Conservation (phyloP, 1,140 invertebrate species). For the Pentalonia nigronervosa region DNA sequence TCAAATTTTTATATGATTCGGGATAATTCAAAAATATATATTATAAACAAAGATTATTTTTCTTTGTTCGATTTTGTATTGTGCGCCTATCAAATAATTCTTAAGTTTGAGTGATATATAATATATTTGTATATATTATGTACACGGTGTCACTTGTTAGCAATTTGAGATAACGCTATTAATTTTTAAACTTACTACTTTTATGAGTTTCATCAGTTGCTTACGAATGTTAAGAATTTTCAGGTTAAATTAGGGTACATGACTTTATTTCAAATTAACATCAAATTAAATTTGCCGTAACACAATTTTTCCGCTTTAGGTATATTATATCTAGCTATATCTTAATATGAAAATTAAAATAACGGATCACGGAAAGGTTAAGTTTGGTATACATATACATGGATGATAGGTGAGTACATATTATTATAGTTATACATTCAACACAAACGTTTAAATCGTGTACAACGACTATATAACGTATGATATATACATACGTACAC, state of each 20-base stretch:
- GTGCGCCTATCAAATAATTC: background rate
- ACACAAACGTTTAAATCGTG: slow-evolving; percentile 6
- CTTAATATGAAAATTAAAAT: slow-evolving; percentile 2
- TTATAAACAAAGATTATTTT: background rate
- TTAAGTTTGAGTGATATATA: no score
- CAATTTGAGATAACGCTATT: background rate
- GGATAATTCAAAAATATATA: background rate
- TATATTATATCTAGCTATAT: background rate
- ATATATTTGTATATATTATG: no score
- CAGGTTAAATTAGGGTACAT: background rate
- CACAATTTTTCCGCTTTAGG: background rate
- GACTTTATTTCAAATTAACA: background rate
- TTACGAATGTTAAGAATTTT: background rate
- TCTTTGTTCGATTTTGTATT: background rate
- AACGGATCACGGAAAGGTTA: background rate
- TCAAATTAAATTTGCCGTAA: background rate
- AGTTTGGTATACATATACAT: background rate
- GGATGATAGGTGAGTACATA: background rate
- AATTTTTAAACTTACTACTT: background rate
- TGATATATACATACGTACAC: background rate
- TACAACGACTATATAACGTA: background rate
- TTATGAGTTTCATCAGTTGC: background rate
- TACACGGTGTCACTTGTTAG: background rate
- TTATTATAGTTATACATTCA: background rate
- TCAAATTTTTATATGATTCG: no score